Evolutionary conservation across 2,797 vertebrate species (phyloP).

Genomic region (Enteromius radiatus): DNA sequence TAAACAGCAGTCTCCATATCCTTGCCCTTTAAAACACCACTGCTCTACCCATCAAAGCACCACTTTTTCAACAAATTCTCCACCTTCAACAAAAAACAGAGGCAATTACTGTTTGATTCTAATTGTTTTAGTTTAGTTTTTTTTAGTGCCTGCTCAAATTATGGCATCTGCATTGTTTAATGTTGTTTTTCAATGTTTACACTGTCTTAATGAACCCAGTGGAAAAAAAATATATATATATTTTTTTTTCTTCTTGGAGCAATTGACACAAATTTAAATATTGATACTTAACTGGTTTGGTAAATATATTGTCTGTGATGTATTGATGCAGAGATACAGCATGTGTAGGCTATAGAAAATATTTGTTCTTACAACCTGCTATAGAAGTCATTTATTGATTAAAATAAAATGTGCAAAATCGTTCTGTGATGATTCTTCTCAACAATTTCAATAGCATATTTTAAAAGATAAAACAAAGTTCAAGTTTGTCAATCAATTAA

Average conservation of each 20-base stretch:
- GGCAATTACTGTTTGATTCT: background rate
- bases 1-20: slow-evolving; percentile 1
- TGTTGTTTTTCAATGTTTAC: background rate
- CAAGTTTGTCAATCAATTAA: background rate
- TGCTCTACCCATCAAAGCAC: slow-evolving; percentile 13
- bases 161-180: background rate
- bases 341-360: background rate
- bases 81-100: background rate
- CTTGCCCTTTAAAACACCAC: background rate
- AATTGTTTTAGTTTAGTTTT: background rate
- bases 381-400: background rate
- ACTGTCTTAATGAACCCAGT: background rate
- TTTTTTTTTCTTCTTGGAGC: background rate
- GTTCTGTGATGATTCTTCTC: background rate
- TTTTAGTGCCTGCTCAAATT: background rate
- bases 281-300: background rate
- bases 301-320: slow-evolving; percentile 6
- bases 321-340: background rate
- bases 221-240: no score
- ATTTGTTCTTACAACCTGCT: background rate
- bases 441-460: background rate
- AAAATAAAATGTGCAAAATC: background rate
- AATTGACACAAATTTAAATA: background rate
- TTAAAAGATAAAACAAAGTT: background rate
- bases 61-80: background rate